Percentiles rank a stretch among this genome's conserved stretches.
Conservation (phyloP, 2,888 invertebrate genomes). For the Spialia ferax region DNA sequence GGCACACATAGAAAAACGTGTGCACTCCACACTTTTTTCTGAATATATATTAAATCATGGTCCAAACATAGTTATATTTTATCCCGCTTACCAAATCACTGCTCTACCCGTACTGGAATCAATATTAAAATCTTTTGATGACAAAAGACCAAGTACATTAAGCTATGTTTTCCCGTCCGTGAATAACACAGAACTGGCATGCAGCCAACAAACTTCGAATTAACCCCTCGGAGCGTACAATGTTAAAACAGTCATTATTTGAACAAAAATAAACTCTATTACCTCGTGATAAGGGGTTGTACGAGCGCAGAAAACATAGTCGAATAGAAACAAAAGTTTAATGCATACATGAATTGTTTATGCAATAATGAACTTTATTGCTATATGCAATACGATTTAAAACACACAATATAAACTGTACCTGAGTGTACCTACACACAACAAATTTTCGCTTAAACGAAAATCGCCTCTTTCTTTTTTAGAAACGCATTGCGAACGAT, state of each 20-base stretch:
- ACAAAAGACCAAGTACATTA: conserved; percentile 24
- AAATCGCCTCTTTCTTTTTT: conserved; percentile 12
- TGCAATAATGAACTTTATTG: conserved; percentile 26
- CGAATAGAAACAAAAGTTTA: conserved; percentile 2
- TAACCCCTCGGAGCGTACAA: conserved; percentile 20
- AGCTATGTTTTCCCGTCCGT: conserved; percentile 41
- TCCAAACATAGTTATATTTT: too few species aligned
- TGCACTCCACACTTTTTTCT: too few species aligned
- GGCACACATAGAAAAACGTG: too few species aligned
- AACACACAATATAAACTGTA: too few species aligned
- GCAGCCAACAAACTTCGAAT: conserved; percentile 40
- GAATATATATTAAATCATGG: too few species aligned
- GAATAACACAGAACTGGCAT: conserved; percentile 44
- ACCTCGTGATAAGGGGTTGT: not conserved
- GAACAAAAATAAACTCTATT: conserved; percentile 11
- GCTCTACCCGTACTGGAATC: not conserved
- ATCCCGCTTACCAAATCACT: too few species aligned
- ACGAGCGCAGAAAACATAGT: not conserved
- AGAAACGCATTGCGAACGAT: not conserved
- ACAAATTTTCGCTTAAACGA: conserved; percentile 10
- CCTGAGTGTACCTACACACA: too few species aligned
- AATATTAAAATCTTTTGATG: conserved; percentile 14
- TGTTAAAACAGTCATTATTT: not conserved
- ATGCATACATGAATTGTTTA: conserved; percentile 12
- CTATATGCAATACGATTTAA: conserved; percentile 9